A percentile compares a stretch with the other conserved stretches of the same genome.
These are phyloP conservation scores for Pinctada fucata DNA, from an alignment of 2,888 invertebrate genomes.

Conservation along the genomic window DNA sequence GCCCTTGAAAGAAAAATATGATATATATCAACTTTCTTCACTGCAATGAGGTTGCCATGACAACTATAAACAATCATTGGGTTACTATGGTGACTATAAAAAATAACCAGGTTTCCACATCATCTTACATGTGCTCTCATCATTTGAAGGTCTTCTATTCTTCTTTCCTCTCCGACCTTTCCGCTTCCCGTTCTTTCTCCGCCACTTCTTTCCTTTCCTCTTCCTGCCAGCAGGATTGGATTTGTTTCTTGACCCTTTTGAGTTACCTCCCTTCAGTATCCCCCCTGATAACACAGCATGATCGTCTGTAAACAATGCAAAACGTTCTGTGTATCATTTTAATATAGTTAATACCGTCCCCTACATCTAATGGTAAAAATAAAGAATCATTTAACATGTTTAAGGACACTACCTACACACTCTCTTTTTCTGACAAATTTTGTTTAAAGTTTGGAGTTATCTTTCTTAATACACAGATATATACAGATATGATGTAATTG, in stretches of 20 bases:
- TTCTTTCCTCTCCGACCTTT: constrained; percentile 39
- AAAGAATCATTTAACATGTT: no score
- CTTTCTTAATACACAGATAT: no score
- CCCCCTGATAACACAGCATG: constrained; percentile 26
- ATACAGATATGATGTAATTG: no score
- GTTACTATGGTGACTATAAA: background rate
- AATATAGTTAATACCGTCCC: no score
- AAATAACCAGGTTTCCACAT: background rate
- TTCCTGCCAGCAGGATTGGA: constrained; percentile 19
- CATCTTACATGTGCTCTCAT: constrained; percentile 27
- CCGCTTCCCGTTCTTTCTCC: constrained; percentile 29
- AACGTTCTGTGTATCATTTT: background rate
- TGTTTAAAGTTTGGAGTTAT: no score
- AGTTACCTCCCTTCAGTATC: constrained; percentile 4
- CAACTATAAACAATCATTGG: background rate
- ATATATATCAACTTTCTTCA: background rate
- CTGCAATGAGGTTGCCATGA: no score
- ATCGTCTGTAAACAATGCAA: background rate
- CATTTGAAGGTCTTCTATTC: constrained; percentile 30
- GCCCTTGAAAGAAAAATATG: background rate
- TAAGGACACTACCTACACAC: no score
- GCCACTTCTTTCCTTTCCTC: constrained; percentile 29
- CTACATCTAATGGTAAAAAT: no score
- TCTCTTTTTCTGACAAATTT: no score
- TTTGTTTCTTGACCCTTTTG: background rate